Conservation (phyloP, 1,140 invertebrate species). For the Scaptomyza pallida region DNA sequence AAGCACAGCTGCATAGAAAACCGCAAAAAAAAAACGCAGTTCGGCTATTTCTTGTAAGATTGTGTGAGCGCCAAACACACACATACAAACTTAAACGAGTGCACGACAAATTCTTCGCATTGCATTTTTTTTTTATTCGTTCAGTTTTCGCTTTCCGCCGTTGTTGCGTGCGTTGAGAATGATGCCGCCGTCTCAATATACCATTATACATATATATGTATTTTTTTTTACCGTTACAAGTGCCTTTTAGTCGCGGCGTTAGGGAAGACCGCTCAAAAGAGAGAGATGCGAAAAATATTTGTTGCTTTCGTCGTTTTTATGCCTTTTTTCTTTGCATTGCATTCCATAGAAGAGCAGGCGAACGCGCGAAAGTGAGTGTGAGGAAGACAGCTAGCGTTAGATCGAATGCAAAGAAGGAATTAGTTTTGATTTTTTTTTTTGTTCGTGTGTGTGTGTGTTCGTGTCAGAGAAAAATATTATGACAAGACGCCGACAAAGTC, state of each 20-base stretch:
- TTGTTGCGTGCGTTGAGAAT: not conserved
- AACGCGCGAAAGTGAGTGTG: not conserved
- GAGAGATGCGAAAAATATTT: not conserved
- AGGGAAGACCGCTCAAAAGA: not conserved
- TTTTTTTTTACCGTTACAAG: constrained; percentile 13
- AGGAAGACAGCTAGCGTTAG: not conserved
- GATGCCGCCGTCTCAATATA: not conserved
- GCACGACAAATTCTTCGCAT: not conserved
- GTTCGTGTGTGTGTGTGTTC: not conserved
- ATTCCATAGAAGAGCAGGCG: not conserved
- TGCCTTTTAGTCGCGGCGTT: not conserved
- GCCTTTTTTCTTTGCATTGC: constrained; percentile 2
- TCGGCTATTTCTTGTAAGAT: not conserved
- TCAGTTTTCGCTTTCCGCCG: constrained; percentile 17
- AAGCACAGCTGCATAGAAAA: not conserved
- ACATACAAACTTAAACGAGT: not conserved
- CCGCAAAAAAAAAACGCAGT: not conserved
- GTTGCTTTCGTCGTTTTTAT: no score
- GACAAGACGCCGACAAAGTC: no score
- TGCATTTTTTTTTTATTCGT: constrained; percentile 2
- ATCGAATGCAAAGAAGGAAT: not conserved
- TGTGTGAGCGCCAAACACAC: not conserved
- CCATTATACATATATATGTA: no score
- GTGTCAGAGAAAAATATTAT: not conserved
- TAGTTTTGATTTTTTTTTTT: not conserved